Conservation (phyloP, 2,797 vertebrate genomes). For the Pitangus sulphuratus region DNA sequence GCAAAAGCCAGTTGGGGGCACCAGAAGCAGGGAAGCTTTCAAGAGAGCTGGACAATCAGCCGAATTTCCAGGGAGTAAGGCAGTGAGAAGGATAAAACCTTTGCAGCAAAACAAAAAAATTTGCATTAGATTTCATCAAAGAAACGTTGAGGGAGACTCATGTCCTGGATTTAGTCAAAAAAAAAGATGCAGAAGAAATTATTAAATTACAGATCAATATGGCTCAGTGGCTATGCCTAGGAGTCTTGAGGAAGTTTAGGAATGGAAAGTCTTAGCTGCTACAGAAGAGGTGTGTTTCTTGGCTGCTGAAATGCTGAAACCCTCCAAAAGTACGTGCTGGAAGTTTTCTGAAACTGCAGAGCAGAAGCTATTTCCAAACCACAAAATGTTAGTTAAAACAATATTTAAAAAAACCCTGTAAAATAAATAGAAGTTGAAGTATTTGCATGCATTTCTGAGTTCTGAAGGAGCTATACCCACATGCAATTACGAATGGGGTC, state of each 20-base stretch:
- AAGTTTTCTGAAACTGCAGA: not conserved
- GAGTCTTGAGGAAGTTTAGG: not conserved
- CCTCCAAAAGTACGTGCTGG: not conserved
- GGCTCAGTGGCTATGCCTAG: not conserved
- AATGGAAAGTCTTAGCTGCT: not conserved
- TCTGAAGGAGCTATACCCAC: not conserved
- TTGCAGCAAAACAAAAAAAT: not conserved
- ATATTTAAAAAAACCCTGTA: not conserved
- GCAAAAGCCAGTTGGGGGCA: slow-evolving; percentile 14
- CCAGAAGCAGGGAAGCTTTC: slow-evolving; percentile 9
- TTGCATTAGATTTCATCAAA: not conserved
- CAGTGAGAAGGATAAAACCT: not conserved
- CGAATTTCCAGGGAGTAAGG: not conserved
- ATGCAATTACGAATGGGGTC: not conserved
- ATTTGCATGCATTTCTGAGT: not conserved
- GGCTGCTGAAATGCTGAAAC: not conserved
- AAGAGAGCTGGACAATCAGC: not conserved
- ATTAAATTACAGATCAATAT: not conserved
- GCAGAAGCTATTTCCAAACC: slow-evolving; percentile 6
- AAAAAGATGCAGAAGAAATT: not conserved
- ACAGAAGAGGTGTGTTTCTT: not conserved
- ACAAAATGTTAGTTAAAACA: slow-evolving; percentile 17
- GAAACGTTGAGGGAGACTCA: not conserved
- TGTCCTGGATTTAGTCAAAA: not conserved
- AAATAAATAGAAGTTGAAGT: not conserved